phyloP scores from a whole-genome alignment of 2,797 vertebrate genomes.

The Cyclura pinguis region DNA sequence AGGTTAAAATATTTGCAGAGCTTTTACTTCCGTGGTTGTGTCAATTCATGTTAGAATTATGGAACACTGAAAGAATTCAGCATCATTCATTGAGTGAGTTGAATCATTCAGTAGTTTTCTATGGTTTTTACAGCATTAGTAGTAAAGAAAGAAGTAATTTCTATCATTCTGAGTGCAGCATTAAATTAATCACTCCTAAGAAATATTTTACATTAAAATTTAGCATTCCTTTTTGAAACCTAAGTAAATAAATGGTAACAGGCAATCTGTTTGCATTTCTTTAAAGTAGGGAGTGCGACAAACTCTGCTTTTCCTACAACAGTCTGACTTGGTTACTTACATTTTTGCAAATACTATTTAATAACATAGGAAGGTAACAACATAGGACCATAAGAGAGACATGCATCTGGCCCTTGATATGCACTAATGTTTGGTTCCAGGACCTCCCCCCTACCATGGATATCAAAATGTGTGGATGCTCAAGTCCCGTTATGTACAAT shows the following conservation, averaged over 20 bases:
- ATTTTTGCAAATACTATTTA: neutral
- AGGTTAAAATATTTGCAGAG: conserved; percentile 47
- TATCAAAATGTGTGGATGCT: too few relatives aligned
- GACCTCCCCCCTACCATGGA: too few relatives aligned
- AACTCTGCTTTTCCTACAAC: neutral
- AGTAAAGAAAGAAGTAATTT: neutral
- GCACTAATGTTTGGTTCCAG: too few relatives aligned
- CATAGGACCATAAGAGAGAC: neutral
- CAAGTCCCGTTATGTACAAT: too few relatives aligned
- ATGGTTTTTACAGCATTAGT: neutral
- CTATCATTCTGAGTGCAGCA: neutral
- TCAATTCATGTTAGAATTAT: conserved; percentile 54
- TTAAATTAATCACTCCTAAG: neutral
- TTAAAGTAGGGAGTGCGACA: neutral
- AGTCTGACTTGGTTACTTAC: neutral
- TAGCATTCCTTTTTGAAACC: neutral
- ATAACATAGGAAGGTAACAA: neutral
- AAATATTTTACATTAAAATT: neutral
- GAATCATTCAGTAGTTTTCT: too few relatives aligned
- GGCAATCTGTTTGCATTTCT: neutral
- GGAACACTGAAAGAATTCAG: neutral
- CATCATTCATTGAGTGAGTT: too few relatives aligned
- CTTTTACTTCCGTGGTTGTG: conserved; percentile 39
- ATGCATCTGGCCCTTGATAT: too few relatives aligned
- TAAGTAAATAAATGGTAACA: too few relatives aligned